A percentile compares a stretch with the other conserved stretches of the same genome.
phyloP scores from a whole-genome alignment of 2,888 invertebrate species.

The Iselma pallidipennis region DNA sequence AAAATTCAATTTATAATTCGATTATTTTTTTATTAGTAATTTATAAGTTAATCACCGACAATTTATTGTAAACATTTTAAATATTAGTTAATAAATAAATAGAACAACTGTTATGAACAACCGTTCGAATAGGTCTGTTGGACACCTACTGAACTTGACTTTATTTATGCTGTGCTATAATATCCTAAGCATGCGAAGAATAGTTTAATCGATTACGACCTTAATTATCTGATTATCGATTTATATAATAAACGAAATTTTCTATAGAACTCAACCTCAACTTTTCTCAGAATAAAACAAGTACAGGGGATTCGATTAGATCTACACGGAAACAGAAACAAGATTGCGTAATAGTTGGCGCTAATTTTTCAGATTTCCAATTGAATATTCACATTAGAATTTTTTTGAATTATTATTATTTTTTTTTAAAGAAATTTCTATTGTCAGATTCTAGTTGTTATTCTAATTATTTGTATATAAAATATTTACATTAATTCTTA shows the following conservation, averaged over 20 bases:
- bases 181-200: constrained; percentile 26
- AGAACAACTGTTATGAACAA: neutral
- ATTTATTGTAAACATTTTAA: neutral
- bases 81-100: too few species aligned
- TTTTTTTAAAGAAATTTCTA: neutral
- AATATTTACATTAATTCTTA: too few species aligned
- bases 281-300: constrained; percentile 9
- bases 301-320: neutral
- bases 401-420: neutral
- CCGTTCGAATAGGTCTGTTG: constrained; percentile 19
- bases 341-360: neutral
- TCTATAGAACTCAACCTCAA: neutral
- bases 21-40: too few species aligned
- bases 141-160: constrained; percentile 41
- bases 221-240: constrained; percentile 23
- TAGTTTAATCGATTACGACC: constrained; percentile 34
- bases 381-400: too few species aligned
- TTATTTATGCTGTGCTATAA: neutral
- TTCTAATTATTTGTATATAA: too few species aligned
- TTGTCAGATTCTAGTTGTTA: too few species aligned
- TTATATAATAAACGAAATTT: constrained; percentile 5
- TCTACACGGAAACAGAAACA: neutral
- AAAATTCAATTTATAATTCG: too few species aligned
- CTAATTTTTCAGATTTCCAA: neutral
- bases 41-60: neutral